Percentiles rank a stretch among this genome's conserved stretches.
Conservation (phyloP, 1,140 invertebrate species). For the Arctopsyche grandis region DNA sequence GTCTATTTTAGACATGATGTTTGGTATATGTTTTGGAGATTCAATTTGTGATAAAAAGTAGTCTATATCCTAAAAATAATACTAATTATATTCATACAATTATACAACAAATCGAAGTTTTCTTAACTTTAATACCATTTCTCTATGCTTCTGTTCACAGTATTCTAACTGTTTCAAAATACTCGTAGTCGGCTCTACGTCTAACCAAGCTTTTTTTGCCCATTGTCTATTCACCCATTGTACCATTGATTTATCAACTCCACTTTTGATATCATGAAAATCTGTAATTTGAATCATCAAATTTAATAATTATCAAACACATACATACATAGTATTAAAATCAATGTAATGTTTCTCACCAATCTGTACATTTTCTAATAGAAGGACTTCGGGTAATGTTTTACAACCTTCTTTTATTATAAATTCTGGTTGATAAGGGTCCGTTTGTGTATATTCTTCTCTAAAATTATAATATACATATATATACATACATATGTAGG, state of each 20-base stretch:
- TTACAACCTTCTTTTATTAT: conserved; percentile 31
- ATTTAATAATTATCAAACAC: not conserved
- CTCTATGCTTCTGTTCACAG: conserved; percentile 21
- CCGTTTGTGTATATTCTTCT: conserved; percentile 29
- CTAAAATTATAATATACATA: not conserved
- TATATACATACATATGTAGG: no score
- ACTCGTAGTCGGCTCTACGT: conserved; percentile 23
- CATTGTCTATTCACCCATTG: conserved; percentile 29
- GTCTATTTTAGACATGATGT: conserved; percentile 4
- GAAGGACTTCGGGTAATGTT: conserved; percentile 17
- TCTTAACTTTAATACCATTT: conserved; percentile 11
- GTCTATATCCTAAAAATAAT: conserved; percentile 35
- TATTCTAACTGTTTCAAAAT: conserved; percentile 36
- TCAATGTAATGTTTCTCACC: conserved; percentile 13
- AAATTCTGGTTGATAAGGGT: conserved; percentile 39
- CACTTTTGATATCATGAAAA: conserved; percentile 16
- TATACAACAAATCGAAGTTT: no score
- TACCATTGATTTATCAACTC: conserved; percentile 25
- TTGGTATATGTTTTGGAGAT: not conserved
- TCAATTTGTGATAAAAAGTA: not conserved
- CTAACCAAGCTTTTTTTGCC: conserved; percentile 32
- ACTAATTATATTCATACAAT: no score
- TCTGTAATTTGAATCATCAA: not conserved
- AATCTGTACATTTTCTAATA: conserved; percentile 31
- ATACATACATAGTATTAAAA: conserved; percentile 13